phyloP scores from a whole-genome alignment of 2,113 vertebrate species.

The Thalassarche chlororhynchos region DNA sequence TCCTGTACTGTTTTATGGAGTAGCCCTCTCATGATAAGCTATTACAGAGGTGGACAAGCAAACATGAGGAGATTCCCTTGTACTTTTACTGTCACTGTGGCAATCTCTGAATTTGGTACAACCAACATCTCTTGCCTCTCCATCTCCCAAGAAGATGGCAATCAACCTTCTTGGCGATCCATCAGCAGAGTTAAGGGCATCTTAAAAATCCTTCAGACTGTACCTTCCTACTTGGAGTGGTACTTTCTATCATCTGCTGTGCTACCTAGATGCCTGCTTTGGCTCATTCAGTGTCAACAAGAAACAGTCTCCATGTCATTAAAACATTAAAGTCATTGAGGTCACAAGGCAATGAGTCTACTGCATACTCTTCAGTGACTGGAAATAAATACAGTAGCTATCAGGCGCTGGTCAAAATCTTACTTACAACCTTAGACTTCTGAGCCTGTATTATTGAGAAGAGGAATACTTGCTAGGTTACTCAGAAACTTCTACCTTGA shows the following conservation, averaged over 20 bases:
- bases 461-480: neutral
- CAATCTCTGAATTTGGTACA: neutral
- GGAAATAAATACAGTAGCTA: neutral
- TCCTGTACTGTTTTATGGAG: neutral
- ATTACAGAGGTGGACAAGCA: neutral
- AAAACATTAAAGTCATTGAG: neutral
- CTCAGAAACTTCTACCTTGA: neutral
- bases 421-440: neutral
- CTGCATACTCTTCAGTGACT: neutral
- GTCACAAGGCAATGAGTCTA: neutral
- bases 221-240: neutral
- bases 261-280: neutral
- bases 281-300: neutral
- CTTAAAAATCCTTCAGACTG: neutral
- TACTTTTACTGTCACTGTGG: neutral
- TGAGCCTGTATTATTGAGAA: neutral
- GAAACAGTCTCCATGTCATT: neutral
- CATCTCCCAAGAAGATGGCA: neutral
- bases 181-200: neutral
- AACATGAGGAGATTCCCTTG: neutral
- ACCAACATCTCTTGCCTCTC: neutral
- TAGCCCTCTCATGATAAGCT: neutral
- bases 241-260: neutral
- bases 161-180: neutral
- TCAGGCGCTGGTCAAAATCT: neutral